Evolutionary conservation across 2,888 invertebrate genomes (phyloP), one percentile per base, ranked within the genome.

Genomic region (Slavum lentiscoides): DNA sequence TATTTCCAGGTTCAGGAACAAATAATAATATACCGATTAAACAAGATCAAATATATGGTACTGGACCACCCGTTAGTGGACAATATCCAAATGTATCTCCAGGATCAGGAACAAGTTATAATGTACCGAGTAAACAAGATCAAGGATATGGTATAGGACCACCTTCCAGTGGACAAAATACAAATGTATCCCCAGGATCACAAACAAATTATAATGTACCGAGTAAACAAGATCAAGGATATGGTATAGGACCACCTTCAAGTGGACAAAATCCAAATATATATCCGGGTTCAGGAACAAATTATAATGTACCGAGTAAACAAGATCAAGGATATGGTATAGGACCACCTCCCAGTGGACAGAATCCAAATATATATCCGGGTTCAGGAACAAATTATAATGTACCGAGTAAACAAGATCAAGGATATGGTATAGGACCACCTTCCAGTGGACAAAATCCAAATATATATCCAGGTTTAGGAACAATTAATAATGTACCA

Each of bases 41-140:
- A 11, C 66, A 37, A 66, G n/a, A 67, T 68, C 49, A 49, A 49
- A 13, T 9, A 49, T 49, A 11, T 15, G 15, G 49, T 13, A 49
- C 49, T 49, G 49, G 49, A 0, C 49, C 13, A n/a, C n/a, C 49
- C 11, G 49, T 11, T 13, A 49, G 13, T 49, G 49, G 49, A 49
- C 49, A 49, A 15, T 13, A 49, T 49, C 49, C 15, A 49, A 49
- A 49, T 49, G 9, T 49, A 49, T 49, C 8, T 11, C 49, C 49
- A 49, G 49, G 13, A 13, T 59, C 39, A 9, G 61, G 67, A 15
- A 70, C 21, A 15, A 30, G 39, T 8, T 37, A 74, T 58, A 81
- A 82, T n/a, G 0, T 19, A 23, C 59, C 74, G 1, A 64, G 82
- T 23, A 72, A 66, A 8, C 66, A 53, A 66, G n/a, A 58, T 68